Evolutionary conservation across 2,113 vertebrate genomes (phyloP).

Genomic region (Sorex araneus): DNA sequence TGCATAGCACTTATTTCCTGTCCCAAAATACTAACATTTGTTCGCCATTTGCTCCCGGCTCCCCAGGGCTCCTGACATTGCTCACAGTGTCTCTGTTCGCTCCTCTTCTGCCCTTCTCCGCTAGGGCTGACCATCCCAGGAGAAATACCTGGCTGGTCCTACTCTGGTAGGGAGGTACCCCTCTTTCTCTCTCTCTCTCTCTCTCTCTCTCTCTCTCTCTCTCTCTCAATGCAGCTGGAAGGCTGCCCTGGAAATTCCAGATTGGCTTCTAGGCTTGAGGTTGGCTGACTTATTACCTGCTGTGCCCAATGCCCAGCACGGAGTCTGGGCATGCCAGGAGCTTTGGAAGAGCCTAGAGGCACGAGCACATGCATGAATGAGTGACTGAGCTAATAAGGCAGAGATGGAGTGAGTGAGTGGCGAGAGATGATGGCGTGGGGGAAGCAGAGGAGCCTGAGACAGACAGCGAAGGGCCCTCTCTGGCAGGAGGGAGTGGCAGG

Average conservation of each 20-base stretch:
- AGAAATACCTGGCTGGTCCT: background rate
- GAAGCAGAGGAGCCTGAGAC: too few relatives aligned
- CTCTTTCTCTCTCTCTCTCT: too few relatives aligned
- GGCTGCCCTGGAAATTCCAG: background rate
- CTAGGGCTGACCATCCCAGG: background rate
- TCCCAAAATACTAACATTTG: conserved; percentile 74
- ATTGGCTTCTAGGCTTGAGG: background rate
- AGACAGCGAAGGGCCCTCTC: too few relatives aligned
- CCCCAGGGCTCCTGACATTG: background rate
- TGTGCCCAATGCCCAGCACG: background rate
- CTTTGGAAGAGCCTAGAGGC: background rate
- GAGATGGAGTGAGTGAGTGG: background rate
- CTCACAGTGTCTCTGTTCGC: background rate
- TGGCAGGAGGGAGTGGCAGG: too few relatives aligned
- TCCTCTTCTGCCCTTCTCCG: background rate
- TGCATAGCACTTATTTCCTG: conserved; percentile 70
- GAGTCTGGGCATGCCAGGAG: background rate
- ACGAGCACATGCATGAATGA: background rate
- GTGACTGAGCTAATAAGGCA: background rate
- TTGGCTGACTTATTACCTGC: background rate
- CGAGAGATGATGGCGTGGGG: background rate
- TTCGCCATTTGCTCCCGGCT: background rate
- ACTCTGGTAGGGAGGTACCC: background rate
- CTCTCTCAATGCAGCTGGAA: background rate
- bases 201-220: too few relatives aligned